Evolutionary conservation across 2,797 vertebrate species (phyloP).

Genomic region (Rhabdophis nuchalis): DNA sequence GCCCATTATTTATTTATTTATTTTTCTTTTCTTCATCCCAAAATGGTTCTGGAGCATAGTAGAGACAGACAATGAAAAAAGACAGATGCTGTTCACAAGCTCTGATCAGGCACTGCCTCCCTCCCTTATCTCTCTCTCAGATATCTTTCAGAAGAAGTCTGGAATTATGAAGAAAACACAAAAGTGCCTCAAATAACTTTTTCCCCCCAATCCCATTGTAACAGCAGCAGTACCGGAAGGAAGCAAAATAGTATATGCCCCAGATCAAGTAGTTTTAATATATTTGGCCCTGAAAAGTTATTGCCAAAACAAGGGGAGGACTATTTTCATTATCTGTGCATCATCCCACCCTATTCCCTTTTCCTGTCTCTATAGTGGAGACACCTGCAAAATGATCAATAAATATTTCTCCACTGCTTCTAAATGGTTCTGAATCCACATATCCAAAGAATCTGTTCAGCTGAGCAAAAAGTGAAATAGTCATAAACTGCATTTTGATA

Average conservation of each 20-base stretch:
- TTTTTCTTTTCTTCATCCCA: background rate
- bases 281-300: slow-evolving; percentile 47
- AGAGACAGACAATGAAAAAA: background rate
- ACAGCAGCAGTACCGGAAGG: background rate
- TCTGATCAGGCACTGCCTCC: background rate
- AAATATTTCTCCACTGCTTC: slow-evolving; percentile 50
- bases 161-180: slow-evolving; percentile 1
- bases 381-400: slow-evolving; percentile 46
- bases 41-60: background rate
- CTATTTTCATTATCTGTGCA: slow-evolving; percentile 9
- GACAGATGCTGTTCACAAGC: background rate
- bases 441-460: background rate
- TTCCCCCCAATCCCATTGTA: background rate
- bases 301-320: slow-evolving; percentile 50
- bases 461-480: background rate
- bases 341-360: slow-evolving; percentile 41
- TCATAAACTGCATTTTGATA: background rate
- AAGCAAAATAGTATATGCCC: background rate
- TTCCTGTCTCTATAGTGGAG: slow-evolving; percentile 31
- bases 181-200: rapidly evolving
- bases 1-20: background rate
- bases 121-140: background rate
- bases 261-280: slow-evolving; percentile 29
- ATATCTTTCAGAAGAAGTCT: background rate
- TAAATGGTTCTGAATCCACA: slow-evolving; percentile 28